Evolutionary conservation across 2,888 invertebrate genomes (phyloP).

Genomic region (Troides aeacus): DNA sequence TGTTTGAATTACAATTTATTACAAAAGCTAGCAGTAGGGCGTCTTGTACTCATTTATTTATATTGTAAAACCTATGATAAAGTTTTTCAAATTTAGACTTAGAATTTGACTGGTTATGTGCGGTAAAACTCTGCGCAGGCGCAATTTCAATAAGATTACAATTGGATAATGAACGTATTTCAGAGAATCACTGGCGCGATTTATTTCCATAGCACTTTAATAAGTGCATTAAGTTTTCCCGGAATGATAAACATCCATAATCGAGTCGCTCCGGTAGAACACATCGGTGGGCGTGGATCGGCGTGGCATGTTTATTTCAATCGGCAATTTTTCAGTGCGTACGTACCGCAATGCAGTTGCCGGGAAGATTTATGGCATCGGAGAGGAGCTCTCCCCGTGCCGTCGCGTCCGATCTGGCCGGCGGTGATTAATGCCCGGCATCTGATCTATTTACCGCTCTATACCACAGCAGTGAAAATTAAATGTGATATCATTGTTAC

Average conservation of each 20-base stretch:
- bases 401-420: conserved; percentile 57
- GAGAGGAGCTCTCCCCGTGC: conserved; percentile 50
- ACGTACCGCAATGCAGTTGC: conserved; percentile 67
- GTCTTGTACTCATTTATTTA: no score
- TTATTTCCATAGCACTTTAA: conserved; percentile 23
- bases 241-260: conserved; percentile 27
- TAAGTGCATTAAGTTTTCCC: conserved; percentile 28
- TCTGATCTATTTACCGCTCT: conserved; percentile 60
- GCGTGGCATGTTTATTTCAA: conserved; percentile 63
- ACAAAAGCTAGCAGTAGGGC: no score
- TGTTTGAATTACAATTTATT: no score
- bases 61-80: background rate
- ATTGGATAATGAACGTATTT: conserved; percentile 15
- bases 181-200: conserved; percentile 7
- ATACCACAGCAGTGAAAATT: conserved; percentile 25
- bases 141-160: background rate
- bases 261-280: conserved; percentile 32
- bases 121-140: background rate
- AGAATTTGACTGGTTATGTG: background rate
- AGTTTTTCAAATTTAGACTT: background rate
- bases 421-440: conserved; percentile 61
- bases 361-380: conserved; percentile 62
- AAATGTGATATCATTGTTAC: conserved; percentile 19
- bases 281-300: conserved; percentile 49
- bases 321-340: conserved; percentile 68